Conservation (phyloP, 2,113 vertebrate species). For the Genyomyrus donnyi region DNA sequence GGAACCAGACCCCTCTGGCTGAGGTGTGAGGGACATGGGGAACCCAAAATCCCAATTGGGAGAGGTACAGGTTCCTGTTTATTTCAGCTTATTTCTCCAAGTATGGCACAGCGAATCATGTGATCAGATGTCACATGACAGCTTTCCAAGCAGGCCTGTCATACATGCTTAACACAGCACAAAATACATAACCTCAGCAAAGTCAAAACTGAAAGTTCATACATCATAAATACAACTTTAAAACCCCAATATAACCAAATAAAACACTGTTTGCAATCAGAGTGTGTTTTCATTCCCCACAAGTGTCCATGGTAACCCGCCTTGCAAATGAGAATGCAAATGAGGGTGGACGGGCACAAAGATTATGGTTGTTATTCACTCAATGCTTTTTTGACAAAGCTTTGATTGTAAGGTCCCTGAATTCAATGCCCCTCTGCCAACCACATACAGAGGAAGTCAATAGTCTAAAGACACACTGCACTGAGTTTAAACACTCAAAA, state of each 20-base stretch:
- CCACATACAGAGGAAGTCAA: not conserved
- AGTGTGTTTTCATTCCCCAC: not conserved
- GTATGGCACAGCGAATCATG: not conserved
- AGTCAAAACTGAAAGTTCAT: not conserved
- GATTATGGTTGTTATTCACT: slow-evolving; percentile 6
- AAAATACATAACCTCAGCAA: not conserved
- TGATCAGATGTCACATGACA: not conserved
- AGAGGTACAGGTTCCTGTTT: not conserved
- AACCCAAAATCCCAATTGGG: not conserved
- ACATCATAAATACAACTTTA: not conserved
- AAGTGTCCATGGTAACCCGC: not conserved
- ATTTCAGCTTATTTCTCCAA: not conserved
- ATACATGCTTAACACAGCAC: not conserved
- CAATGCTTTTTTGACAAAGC: not conserved
- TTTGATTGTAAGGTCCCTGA: not conserved
- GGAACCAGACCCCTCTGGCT: not conserved
- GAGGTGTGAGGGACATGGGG: not conserved
- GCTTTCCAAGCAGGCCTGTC: not conserved
- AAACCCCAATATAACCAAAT: not conserved
- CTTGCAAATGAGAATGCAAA: slow-evolving; percentile 13
- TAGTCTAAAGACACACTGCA: not conserved
- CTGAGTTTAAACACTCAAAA: not conserved
- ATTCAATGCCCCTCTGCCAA: not conserved
- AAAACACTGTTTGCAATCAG: not conserved
- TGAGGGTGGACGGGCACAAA: slow-evolving; percentile 2